Conservation (phyloP, 2,113 vertebrate species). For the Corythoichthys intestinalis region DNA sequence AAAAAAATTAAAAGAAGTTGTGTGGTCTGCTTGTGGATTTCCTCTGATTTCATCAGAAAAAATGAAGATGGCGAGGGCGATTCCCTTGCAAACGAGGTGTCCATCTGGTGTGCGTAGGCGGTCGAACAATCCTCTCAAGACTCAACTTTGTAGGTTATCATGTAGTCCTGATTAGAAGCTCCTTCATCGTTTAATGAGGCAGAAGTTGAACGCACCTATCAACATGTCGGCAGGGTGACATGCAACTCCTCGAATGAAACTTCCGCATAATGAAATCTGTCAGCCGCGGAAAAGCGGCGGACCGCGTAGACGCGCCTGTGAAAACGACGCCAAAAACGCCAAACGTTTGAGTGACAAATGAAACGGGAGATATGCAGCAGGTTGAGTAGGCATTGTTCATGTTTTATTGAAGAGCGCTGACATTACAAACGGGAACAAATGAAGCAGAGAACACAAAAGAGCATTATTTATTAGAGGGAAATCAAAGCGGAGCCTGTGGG, state of each 20-base stretch:
- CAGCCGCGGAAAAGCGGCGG: neutral
- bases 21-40: slow-evolving; percentile 62
- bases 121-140: slow-evolving; percentile 35
- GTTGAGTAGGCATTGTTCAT: slow-evolving; percentile 56
- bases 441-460: slow-evolving; percentile 61
- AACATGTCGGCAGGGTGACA: slow-evolving; percentile 4
- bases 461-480: slow-evolving; percentile 67
- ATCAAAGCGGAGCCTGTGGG: slow-evolving; percentile 49
- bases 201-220: neutral
- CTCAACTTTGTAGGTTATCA: slow-evolving; percentile 13
- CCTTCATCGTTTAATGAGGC: slow-evolving; percentile 29
- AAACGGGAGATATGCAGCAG: slow-evolving; percentile 52
- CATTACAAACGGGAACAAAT: slow-evolving; percentile 62
- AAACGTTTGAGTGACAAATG: slow-evolving; percentile 45
- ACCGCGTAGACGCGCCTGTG: neutral
- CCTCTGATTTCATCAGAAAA: slow-evolving; percentile 69
- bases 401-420: slow-evolving; percentile 63
- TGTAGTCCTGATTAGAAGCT: slow-evolving; percentile 11
- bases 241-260: neutral
- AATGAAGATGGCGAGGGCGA: slow-evolving; percentile 50
- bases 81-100: slow-evolving; percentile 47
- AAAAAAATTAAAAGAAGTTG: slow-evolving; percentile 19
- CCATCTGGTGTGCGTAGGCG: slow-evolving; percentile 60
- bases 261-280: neutral
- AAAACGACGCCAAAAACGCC: slow-evolving; percentile 7